phyloP scores from a whole-genome alignment of 2,113 vertebrate genomes.

The Sula dactylatra region DNA sequence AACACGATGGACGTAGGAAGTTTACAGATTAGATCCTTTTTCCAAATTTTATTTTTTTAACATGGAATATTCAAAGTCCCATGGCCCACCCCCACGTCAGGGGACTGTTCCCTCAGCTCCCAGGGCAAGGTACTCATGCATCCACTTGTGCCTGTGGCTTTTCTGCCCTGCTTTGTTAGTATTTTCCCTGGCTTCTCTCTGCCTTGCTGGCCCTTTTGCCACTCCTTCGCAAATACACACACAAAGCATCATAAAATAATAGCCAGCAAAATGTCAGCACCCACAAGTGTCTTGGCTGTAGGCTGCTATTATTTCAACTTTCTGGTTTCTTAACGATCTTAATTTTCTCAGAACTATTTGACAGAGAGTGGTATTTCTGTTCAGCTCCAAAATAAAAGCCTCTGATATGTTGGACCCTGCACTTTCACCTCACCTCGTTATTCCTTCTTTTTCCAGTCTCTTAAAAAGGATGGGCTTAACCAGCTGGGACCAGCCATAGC shows the following conservation, averaged over 20 bases:
- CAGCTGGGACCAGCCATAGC: neutral
- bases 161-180: neutral
- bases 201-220: neutral
- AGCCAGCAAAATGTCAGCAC: conserved; percentile 31
- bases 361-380: neutral
- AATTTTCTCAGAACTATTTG: neutral
- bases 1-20: neutral
- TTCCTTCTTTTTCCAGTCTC: neutral
- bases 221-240: neutral
- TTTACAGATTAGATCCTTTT: neutral
- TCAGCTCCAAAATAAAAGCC: neutral
- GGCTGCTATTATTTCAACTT: neutral
- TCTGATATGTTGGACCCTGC: neutral
- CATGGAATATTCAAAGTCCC: neutral
- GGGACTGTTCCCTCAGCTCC: neutral
- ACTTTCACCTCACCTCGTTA: neutral
- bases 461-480: neutral
- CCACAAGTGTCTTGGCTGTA: neutral
- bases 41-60: neutral
- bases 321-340: neutral
- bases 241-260: neutral
- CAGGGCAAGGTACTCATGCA: neutral
- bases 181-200: neutral
- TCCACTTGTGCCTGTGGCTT: neutral
- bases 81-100: neutral